These are phyloP conservation scores for Diorhabda carinulata DNA, from an alignment of 1,140 invertebrate species.

Conservation along the genomic window DNA sequence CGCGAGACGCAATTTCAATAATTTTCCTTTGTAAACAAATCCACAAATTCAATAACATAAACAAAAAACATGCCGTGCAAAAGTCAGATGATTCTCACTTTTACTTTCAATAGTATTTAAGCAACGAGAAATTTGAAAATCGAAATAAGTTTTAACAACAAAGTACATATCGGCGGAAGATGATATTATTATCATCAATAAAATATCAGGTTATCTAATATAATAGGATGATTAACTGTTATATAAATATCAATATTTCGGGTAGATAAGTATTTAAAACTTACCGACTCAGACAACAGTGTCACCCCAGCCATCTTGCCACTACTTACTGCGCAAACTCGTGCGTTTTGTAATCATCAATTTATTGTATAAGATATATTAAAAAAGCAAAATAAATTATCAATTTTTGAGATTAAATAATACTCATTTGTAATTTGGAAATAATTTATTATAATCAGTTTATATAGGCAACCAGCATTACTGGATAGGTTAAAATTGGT, in stretches of 20 bases:
- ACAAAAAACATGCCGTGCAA: no score
- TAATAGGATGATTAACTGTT: not conserved
- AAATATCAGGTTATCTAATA: not conserved
- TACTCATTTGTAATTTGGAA: no score
- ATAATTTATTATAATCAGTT: no score
- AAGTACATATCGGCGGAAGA: not conserved
- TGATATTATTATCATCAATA: not conserved
- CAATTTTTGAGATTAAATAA: no score
- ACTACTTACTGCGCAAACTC: conserved; percentile 27
- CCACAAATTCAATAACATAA: no score
- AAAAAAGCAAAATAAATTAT: no score
- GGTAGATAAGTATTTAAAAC: conserved; percentile 17
- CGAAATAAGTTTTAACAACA: not conserved
- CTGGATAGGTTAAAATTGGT: no score
- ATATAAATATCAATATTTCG: not conserved
- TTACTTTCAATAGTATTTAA: not conserved
- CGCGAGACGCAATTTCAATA: no score
- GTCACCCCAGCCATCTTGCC: conserved; percentile 37
- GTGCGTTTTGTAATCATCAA: no score
- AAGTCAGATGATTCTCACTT: not conserved
- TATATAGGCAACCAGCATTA: no score
- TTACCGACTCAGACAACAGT: conserved; percentile 38
- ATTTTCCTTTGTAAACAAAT: no score
- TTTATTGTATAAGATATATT: no score
- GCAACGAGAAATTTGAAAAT: not conserved